Base-by-base conservation (phyloP, 2,888 invertebrate genomes). In the Pediacus dermestoides region DNA sequence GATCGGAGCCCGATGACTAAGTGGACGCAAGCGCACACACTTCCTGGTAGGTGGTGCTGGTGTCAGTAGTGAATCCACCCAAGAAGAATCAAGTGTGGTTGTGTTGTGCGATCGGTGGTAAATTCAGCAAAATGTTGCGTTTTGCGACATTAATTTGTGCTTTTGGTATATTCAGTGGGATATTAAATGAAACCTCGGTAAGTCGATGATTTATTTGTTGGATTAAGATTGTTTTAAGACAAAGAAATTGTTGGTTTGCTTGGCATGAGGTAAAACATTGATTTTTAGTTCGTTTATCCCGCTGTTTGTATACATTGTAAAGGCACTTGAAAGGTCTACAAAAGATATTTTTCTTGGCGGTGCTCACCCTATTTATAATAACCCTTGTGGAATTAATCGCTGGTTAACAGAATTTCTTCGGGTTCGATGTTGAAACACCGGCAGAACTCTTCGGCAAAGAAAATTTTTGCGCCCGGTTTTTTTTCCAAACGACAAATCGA, bases 131-230 rank as follows among this genome's bases (percentile, higher is more conserved):
- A 68, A 78, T 78, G 77, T 71, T 76, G 77, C 77, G 74, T 68
- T 74, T 73, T 71, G 73, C 75, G 70, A 72, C 75, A 69, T 72
- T 75, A 71, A 69, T 76, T 67, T 73, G 75, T 75, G 76, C 74
- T 68, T 73, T 75, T 70, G 71, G 73, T 68, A 71, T 76, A 70
- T 70, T 74, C 68, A 71, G 73, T 72, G 76, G 75, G 70, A 74
- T 73, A 68, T 72, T 75, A 58, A 71, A 71, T 54, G 72, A 73
- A 55, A 73, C 73, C 62, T 74, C 74, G 76, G 77, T 77, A 70
- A 74, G 66, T 58, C 33, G 3, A 11, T 13, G 21, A 18, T 18
- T 18, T 6, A 18, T 18, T 18, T 18, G 21, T 18, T 18, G 6
- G 6, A 18, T 18, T 18, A n/a, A n/a, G n/a, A n/a, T 18, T 18